Base-by-base conservation (phyloP, 1,140 invertebrate genomes). In the Lasaia peninsularis region DNA sequence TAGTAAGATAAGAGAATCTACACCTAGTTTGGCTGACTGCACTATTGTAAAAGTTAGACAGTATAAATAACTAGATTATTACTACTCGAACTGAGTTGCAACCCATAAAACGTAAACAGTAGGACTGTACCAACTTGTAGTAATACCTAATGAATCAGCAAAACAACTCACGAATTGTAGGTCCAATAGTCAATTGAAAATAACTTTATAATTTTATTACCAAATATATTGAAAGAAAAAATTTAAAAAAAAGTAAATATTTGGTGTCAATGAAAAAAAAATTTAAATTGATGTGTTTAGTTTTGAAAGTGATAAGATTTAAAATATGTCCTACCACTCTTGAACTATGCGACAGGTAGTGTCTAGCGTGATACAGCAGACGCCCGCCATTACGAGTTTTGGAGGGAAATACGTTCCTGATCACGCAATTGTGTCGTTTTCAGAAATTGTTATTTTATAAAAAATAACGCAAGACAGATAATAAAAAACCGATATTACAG, bases 331-430 rank as follows among this genome's bases (percentile, higher is more conserved):
- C 8, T 10, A 32, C 20, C 50, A 52, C 80, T 78, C 79, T 58
- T 31, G 31, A 55, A 61, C 71, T 75, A 72, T 18, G 81, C 58
- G 78, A 71, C 78, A 73, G 83, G 81, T 67, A 65, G 80, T 87
- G 73, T 78, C 84, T 87, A 31, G 69, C 84, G 81, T 87, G 84
- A 57, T 44, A 28, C 10, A 34, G 2, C 16, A 48, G 54, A 63
- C 20, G 51, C 53, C 56, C 44, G 58, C 60, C 63, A 66, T 72
- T 70, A 68, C 58, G 52, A 55, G 69, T 78, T 77, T 79, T 71
- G 75, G 71, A 79, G 75, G 76, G 73, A 76, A 75, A 75, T 73
- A 73, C 65, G 56, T 71, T 62, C 50, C 54, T 49, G 51, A 71
- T 70, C 79, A 82, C 79, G 79, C 79, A 60, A 82, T 48, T 31